Evolutionary conservation across 2,797 vertebrate species (phyloP), one percentile per base, ranked within the genome.

Genomic region (Rachycentron canadum): DNA sequence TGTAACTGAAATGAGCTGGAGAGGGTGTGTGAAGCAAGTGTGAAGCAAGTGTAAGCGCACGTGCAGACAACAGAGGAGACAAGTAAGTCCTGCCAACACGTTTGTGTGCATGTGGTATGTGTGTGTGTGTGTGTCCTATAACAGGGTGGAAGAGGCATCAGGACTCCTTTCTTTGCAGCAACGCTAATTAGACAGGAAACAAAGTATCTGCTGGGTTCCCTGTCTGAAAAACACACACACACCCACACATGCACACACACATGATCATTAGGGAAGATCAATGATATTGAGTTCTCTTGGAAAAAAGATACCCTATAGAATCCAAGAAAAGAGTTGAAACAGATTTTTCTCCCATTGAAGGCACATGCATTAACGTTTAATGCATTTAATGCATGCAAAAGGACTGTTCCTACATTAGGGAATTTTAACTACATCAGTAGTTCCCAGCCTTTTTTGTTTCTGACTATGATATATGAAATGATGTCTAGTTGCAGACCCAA

Each of bases 111-210:
- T 55, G 58, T 79, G 78, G 23, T 59, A 3, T 50, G 8, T 30
- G 12, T 50, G 56, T 30, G 68, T 78, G 38, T 59, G 36, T 21
- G 16, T 76, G 55, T 59, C 52, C 40, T 59, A 32, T 61, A 47
- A 23, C 23, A 16, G 19, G 26, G 50, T 43, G n/a, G 21, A 47
- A 63, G 40, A 65, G 26, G 56, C 30, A 69, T 7, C 10, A 60
- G 21, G 26, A 36, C 26, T 72, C 28, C 1, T 73, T 74, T 73
- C 43, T 47, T 56, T 60, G 43, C 69, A 78, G 76, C 58, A 57
- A 64, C 74, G 63, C 69, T 73, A 88, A 92, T 88, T 88, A 82
- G 67, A 80, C 38, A 41, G 66, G 64, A 84, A 82, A 79, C 57
- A 72, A 70, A 77, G 43, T 58, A 77, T 57, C 61, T 25, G 59